phyloP scores from a whole-genome alignment of 2,113 vertebrate genomes.

The Actinemys pallida region DNA sequence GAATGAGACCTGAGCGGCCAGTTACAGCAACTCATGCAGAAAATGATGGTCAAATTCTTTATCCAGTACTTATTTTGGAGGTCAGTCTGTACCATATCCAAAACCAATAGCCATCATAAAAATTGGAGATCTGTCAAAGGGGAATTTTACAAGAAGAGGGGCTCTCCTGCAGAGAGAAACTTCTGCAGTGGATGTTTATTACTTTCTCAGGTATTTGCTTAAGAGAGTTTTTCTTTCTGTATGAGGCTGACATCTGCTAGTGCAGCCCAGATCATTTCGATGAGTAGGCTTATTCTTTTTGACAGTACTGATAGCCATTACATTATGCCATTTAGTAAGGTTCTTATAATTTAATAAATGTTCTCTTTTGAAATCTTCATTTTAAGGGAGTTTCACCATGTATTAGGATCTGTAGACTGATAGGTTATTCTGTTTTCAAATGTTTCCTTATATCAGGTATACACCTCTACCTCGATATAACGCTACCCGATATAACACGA shows the following conservation, averaged over 20 bases:
- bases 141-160: background rate
- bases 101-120: background rate
- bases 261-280: background rate
- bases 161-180: background rate
- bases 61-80: background rate
- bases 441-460: background rate
- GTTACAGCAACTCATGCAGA: background rate
- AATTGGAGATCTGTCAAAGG: background rate
- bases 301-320: background rate
- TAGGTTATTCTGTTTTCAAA: background rate
- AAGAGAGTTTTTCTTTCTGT: background rate
- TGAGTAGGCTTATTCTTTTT: background rate
- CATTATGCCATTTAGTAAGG: constrained; percentile 4
- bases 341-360: background rate
- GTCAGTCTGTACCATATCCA: background rate
- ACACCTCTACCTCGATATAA: too few relatives aligned
- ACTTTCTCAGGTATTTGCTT: background rate
- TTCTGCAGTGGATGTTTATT: background rate
- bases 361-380: background rate
- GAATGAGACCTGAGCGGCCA: background rate
- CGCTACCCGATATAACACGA: too few relatives aligned
- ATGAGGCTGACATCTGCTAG: background rate
- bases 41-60: background rate
- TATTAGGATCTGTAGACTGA: background rate
- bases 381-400: background rate